Evolutionary conservation across 2,113 vertebrate species (phyloP), one percentile per base, ranked within the genome.

Genomic region (Bambusicola thoracicus): DNA sequence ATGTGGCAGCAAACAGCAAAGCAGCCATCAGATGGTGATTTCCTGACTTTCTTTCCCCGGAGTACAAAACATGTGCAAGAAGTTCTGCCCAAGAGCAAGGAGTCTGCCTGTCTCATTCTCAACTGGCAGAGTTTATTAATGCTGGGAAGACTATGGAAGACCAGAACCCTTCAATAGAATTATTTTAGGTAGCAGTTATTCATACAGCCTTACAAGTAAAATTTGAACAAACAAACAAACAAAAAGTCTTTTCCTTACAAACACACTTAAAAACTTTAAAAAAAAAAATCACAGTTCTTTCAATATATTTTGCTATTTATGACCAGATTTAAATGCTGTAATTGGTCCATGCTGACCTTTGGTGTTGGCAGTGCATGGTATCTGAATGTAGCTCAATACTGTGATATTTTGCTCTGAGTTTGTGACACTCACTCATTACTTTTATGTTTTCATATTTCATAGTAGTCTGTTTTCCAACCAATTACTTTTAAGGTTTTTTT

Each of bases 331-430:
- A 61, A 65, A 27, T 73, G 43, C 59, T 70, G 8, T 48, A 81
- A 41, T 27, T 8, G 70, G 11, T 46, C 61, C 29, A 13, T 69
- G 21, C 3, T 17, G 41, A 38, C 10, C 56, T 85, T 66, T n/a
- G 13, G 12, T 59, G n/a, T 36, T 59, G n/a, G 34, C 58, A 62
- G 40, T 48, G 9, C 9, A 3, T 46, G 21, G 18, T 82, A 30
- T 91, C 12, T 17, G 11, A 90, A 48, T 79, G 61, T 53, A 48
- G 15, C 32, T 87, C 41, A 19, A 18, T 59, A 56, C 34, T 67
- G 43, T n/a, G 20, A 66, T 65, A 74, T 77, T 92, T 84, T 85
- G 10, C 74, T 89, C n/a, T n/a, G 41, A 87, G 36, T 91, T 65
- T 53, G 6, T 83, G 86, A 22, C 41, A 43, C 13, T 46, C 3